These are phyloP conservation scores for Gordius sp. DNA, from an alignment of 2,888 invertebrate genomes.

Conservation along the genomic window DNA sequence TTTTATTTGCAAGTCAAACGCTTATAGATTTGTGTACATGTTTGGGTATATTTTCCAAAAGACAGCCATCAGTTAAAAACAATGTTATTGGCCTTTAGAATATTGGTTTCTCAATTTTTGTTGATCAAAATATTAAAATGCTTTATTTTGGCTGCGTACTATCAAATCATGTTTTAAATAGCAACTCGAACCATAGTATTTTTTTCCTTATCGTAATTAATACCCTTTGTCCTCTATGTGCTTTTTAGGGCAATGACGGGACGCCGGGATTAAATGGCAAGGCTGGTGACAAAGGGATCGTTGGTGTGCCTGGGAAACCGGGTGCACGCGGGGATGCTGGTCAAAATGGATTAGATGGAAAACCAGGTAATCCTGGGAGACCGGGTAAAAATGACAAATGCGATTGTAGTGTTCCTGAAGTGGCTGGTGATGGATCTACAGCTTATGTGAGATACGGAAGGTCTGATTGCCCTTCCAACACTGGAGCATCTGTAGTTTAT, in stretches of 20 bases:
- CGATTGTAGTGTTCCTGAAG: neutral
- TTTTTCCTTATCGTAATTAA: neutral
- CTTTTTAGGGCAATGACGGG: conserved; percentile 3
- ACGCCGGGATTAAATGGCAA: neutral
- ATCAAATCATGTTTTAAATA: no score
- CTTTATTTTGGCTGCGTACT: no score
- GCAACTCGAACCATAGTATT: no score
- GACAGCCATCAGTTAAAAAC: no score
- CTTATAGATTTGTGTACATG: no score
- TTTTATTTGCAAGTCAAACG: no score
- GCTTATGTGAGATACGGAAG: neutral
- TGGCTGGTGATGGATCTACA: conserved; percentile 3
- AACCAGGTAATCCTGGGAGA: conserved; percentile 18
- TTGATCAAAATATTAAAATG: no score
- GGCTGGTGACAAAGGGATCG: neutral
- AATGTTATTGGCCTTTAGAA: no score
- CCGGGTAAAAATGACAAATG: conserved; percentile 17
- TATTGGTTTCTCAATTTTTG: no score
- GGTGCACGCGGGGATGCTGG: conserved; percentile 17
- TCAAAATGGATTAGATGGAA: conserved; percentile 16
- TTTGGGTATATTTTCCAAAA: no score
- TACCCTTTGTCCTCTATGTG: neutral
- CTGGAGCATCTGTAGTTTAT: neutral
- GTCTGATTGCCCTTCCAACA: neutral
- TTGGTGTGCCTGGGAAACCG: neutral